Conservation (phyloP, 1,140 invertebrate genomes). For the Acromyrmex charruanus region DNA sequence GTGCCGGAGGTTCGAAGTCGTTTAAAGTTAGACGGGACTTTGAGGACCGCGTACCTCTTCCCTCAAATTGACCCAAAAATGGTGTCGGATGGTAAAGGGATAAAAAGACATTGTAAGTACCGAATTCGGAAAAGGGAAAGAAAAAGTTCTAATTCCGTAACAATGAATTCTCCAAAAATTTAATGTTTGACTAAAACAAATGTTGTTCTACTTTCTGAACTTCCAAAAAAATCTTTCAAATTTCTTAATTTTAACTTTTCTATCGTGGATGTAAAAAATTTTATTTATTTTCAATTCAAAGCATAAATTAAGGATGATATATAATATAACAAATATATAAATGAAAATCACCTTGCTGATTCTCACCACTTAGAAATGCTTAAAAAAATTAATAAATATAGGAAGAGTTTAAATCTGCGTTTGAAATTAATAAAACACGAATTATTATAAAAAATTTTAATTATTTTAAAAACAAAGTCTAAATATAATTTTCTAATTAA, state of each 20-base stretch:
- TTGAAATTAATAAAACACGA: not conserved
- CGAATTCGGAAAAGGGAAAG: not conserved
- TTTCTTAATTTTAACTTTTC: not conserved
- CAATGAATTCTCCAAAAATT: not conserved
- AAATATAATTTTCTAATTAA: too few species aligned
- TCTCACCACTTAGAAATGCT: not conserved
- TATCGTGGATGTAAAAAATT: not conserved
- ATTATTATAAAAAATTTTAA: not conserved
- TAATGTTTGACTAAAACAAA: not conserved
- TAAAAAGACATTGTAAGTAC: not conserved
- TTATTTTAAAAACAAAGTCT: not conserved
- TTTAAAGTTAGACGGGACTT: slow-evolving; percentile 74
- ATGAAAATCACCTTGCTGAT: not conserved
- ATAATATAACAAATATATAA: not conserved
- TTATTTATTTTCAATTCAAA: not conserved
- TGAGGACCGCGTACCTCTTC: slow-evolving; percentile 61
- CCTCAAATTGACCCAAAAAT: slow-evolving; percentile 64
- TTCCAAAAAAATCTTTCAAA: not conserved
- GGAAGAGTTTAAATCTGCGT: not conserved
- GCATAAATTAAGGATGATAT: not conserved
- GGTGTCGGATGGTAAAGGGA: not conserved
- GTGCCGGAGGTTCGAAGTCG: slow-evolving; percentile 69
- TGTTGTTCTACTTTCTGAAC: not conserved
- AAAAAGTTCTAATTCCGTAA: not conserved
- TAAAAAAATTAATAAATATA: not conserved